Base-by-base conservation (phyloP, 2,888 invertebrate genomes). In the Odontocolon sp. region DNA sequence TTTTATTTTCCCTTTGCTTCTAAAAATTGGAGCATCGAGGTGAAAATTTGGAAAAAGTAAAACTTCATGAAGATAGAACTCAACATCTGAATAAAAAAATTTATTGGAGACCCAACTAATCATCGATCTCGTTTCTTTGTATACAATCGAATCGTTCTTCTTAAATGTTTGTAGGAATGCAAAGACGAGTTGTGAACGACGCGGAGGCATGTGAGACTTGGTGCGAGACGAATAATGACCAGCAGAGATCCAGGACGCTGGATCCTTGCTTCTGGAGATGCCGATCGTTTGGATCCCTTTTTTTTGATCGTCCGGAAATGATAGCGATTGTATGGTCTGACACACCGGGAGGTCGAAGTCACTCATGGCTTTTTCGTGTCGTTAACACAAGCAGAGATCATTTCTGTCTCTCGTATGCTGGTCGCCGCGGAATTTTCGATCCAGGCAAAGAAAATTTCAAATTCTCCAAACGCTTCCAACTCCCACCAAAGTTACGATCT, bases 231-330 rank as follows among this genome's bases (percentile, higher is more conserved):
- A 21, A 56, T 56, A 47, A 68, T 9, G 21, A 18, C 33, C 31
- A 42, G 16, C 16, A 66, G 45, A n/a, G 38, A 23, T 42, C 45
- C 14, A 3, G 16, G 26, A n/a, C 38, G 64, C 38, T 66, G 28
- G 73, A 68, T 74, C 59, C 18, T 31, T 40, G 66, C 66, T 73
- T 63, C 50, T 42, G 9, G 2, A 2, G 2, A 2, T 18, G 8
- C 11, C 14, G 3, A 2, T 9, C 11, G 9, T 26, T 42, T 36
- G n/a, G n/a, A n/a, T n/a, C n/a, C 38, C 42, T 33, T 59, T 57
- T 72, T 63, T 67, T 68, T 21, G 63, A 73, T 77, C 67, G 38
- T 59, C 72, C 77, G 68, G 77, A 68, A 69, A 73, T 68, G 77
- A 63, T 76, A 63, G 56, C 47, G 68, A 68, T 69, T 68, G 59